Conservation (phyloP, 1,140 invertebrate genomes). For the Chionoecetes opilio region DNA sequence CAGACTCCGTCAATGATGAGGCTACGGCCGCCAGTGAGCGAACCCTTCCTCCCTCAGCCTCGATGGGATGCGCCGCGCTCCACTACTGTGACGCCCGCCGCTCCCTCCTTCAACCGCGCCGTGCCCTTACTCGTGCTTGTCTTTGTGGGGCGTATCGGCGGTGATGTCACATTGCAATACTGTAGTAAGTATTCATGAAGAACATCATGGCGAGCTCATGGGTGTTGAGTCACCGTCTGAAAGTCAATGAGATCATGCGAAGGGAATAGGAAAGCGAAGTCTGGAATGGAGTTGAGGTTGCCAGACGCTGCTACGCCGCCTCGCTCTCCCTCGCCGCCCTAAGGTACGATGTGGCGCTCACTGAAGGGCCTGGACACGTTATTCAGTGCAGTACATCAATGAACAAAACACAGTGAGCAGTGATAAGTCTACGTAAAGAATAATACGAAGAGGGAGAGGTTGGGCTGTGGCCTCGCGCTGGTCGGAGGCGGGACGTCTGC, state of each 20-base stretch:
- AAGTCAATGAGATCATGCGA: conserved; percentile 59
- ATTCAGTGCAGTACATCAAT: background rate
- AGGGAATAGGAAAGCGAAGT: conserved; percentile 25
- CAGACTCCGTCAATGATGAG: conserved; percentile 39
- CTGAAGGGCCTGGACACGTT: background rate
- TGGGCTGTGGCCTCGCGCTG: conserved; percentile 24
- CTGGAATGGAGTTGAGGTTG: conserved; percentile 71
- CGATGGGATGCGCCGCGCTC: conserved; percentile 52
- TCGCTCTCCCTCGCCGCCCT: background rate
- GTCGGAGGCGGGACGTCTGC: conserved; percentile 44
- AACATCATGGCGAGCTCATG: background rate
- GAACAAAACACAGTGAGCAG: background rate
- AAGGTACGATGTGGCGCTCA: background rate
- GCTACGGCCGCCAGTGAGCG: conserved; percentile 56
- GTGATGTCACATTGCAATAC: too few species aligned
- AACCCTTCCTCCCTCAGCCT: background rate
- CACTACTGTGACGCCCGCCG: background rate
- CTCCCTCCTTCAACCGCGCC: background rate
- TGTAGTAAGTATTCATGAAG: background rate
- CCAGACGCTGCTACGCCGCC: conserved; percentile 59
- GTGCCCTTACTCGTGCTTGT: background rate
- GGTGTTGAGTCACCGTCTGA: background rate
- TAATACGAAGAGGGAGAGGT: background rate
- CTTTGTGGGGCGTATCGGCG: background rate
- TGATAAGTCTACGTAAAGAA: background rate